Conservation (phyloP, 1,140 invertebrate genomes). For the Cataglyphis hispanica region DNA sequence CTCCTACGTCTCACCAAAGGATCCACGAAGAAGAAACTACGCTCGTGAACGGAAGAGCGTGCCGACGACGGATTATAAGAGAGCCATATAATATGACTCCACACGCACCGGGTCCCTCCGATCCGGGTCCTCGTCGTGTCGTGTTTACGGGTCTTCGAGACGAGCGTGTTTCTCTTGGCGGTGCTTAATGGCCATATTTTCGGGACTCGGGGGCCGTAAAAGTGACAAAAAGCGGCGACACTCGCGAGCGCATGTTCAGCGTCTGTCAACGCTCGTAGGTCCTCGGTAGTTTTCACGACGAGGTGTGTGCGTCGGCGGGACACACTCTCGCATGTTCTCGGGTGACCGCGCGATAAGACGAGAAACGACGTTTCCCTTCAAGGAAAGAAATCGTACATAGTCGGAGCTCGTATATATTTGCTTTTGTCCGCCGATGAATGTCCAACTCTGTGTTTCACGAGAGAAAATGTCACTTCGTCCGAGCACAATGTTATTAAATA, state of each 20-base stretch:
- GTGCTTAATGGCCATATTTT: slow-evolving; percentile 78
- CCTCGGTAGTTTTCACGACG: slow-evolving; percentile 64
- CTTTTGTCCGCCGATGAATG: slow-evolving; percentile 8
- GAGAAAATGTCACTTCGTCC: background rate
- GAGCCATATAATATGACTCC: slow-evolving; percentile 71
- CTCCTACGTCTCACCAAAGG: background rate
- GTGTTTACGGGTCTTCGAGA: slow-evolving; percentile 68
- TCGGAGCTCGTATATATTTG: background rate
- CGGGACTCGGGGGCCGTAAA: slow-evolving; percentile 72
- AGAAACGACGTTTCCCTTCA: slow-evolving; percentile 52
- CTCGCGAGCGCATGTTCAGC: slow-evolving; percentile 76
- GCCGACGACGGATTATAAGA: slow-evolving; percentile 61
- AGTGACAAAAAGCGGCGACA: slow-evolving; percentile 75
- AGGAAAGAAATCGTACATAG: background rate
- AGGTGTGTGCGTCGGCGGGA: slow-evolving; percentile 17
- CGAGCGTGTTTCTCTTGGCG: slow-evolving; percentile 72
- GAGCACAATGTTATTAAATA: background rate
- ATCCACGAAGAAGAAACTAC: slow-evolving; percentile 21
- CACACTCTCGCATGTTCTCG: slow-evolving; percentile 47
- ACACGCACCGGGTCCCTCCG: slow-evolving; percentile 3
- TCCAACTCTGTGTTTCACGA: background rate
- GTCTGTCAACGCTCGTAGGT: slow-evolving; percentile 76
- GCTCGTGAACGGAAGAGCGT: slow-evolving; percentile 41
- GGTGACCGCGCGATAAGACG: slow-evolving; percentile 67
- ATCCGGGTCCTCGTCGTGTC: slow-evolving; percentile 56